phyloP scores from a whole-genome alignment of 2,797 vertebrate genomes.

The Notamacropus eugenii region DNA sequence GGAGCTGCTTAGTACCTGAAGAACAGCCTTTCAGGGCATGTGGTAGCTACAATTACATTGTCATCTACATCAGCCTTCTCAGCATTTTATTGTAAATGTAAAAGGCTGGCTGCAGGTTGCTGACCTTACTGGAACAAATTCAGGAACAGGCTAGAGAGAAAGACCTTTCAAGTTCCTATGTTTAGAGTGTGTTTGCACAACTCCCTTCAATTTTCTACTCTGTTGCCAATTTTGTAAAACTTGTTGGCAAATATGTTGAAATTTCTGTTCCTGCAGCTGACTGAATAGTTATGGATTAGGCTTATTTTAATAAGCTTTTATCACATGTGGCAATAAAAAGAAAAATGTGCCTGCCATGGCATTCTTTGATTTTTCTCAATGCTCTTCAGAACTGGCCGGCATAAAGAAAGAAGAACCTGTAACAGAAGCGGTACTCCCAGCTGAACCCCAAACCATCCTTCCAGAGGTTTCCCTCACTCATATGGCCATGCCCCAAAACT shows the following conservation, averaged over 20 bases:
- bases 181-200: constrained; percentile 39
- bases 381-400: neutral
- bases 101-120: constrained; percentile 35
- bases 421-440: neutral
- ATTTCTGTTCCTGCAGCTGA: constrained; percentile 25
- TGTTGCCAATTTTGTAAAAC: constrained; percentile 64
- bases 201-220: constrained; percentile 47
- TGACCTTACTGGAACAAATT: constrained; percentile 53
- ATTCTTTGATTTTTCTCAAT: neutral
- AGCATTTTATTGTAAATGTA: constrained; percentile 43
- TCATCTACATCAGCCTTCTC: constrained; percentile 26
- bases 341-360: neutral
- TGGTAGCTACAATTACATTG: neutral
- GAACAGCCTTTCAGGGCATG: neutral
- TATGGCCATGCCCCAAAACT: neutral
- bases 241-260: constrained; percentile 61
- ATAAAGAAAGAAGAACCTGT: no score
- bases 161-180: constrained; percentile 62
- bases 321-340: neutral
- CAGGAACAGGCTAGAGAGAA: constrained; percentile 27
- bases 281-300: constrained; percentile 59
- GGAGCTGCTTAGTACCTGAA: neutral
- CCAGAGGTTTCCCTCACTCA: neutral
- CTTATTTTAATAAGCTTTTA: constrained; percentile 9
- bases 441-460: neutral